Conservation (phyloP, 2,888 invertebrate species). For the Drosophila paranaensis region DNA sequence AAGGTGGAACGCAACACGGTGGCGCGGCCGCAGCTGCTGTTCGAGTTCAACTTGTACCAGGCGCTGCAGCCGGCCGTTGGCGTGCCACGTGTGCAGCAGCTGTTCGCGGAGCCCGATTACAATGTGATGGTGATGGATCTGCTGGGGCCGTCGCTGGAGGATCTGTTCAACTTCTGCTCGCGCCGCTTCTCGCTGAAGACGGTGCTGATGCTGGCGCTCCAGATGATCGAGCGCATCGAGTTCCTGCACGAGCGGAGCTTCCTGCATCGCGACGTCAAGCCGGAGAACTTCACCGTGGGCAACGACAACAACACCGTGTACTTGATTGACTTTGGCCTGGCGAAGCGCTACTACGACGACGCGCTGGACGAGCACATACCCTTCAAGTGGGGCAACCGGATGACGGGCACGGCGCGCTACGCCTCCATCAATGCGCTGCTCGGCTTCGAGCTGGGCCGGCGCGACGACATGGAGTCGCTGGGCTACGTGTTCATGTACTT, state of each 20-base stretch:
- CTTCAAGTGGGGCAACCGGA: accelerated
- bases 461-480: constrained; percentile 61
- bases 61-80: constrained; percentile 1
- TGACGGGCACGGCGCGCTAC: constrained; percentile 53
- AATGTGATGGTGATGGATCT: constrained; percentile 52
- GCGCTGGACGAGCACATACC: background rate
- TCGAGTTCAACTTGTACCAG: constrained; percentile 30
- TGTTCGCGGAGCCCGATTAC: accelerated
- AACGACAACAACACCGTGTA: background rate
- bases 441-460: constrained; percentile 43
- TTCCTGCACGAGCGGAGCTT: constrained; percentile 24
- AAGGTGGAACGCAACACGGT: constrained; percentile 17
- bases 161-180: constrained; percentile 37
- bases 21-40: background rate
- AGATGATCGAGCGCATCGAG: constrained; percentile 50
- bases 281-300: constrained; percentile 38
- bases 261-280: constrained; percentile 60
- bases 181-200: constrained; percentile 55
- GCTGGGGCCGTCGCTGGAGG: constrained; percentile 52
- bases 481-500: constrained; percentile 54
- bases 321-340: constrained; percentile 57
- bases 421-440: constrained; percentile 36
- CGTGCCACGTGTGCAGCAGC: constrained; percentile 26
- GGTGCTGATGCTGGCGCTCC: constrained; percentile 48
- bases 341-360: constrained; percentile 12